Evolutionary conservation across 2,888 invertebrate genomes (phyloP), one percentile per base, ranked within the genome.

Genomic region (Ennomos quercinarius): DNA sequence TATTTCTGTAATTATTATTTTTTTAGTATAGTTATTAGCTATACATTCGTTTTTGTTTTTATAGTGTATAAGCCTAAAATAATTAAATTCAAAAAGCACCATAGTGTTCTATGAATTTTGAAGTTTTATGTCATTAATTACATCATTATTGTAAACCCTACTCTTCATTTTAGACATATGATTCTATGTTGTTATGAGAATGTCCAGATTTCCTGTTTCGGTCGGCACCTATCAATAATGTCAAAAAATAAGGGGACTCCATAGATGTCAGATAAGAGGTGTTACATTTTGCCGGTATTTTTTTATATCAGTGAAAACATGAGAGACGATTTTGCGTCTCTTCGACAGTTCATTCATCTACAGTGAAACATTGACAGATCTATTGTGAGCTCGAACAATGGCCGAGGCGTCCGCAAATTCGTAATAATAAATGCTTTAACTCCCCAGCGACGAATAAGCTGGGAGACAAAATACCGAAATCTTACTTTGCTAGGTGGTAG

Each of bases 341-440:
- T 81, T 82, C 78, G 86, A 79, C 80, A 80, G 81, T 86, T 86
- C 84, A 86, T 87, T 89, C 84, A 84, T 83, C 80, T 83, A 77
- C 73, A 83, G 78, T 83, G 83, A 84, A 87, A 87, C 88, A 89
- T 88, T 89, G 89, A 88, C 89, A 87, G 84, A 80, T 81, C 86
- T 77, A 85, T 90, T 91, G 88, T 90, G 73, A 75, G 71, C 76
- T 72, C 71, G 81, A 85, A 90, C 89, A 91, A 90, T 87, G 74
- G 80, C 60, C 65, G 63, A 75, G 70, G 70, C 71, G 76, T 50
- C 55, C 49, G 17, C 61, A 52, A 60, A 62, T 51, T 63, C 51
- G 45, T 57, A 69, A 77, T 75, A 80, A 77, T 79, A 82, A 86
- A 83, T 48, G 50, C 53, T 44, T 53, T 54, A 49, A 59, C 45